Base-by-base conservation (phyloP, 2,113 vertebrate species). In the Chaetodon auriga region DNA sequence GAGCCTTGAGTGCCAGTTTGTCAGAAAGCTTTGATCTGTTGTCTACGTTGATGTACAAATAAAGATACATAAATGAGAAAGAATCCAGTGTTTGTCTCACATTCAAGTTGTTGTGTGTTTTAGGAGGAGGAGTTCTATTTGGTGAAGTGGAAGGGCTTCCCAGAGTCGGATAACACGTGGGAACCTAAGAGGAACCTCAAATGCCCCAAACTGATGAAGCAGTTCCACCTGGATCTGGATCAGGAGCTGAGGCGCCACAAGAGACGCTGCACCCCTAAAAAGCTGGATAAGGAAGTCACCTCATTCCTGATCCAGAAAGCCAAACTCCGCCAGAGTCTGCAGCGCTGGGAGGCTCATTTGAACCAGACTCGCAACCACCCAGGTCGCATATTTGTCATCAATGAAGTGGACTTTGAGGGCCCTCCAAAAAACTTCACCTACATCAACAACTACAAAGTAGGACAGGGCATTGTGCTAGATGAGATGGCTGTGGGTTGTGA, bases 401-500 rank as follows among this genome's bases (percentile, higher is more conserved):
- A 98, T 0, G 96, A 97, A 19, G 97, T 97, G 84, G 97, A 98
- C 90, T 83, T 97, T n/a, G 96, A 97, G 8, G 96, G 97, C 0
- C 97, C 97, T 0, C 97, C 97, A 0, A 93, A 90, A 54, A 93
- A 96, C 87, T 98, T 98, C 36, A 95, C 95, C 5, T 99, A 98
- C 91, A 96, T 97, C 80, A 97, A 97, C 46, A 95, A 97, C 80
- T 97, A 97, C 90, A 96, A 95, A 81, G 95, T 96, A n/a, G 97
- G 96, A 3, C 94, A 93, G 13, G 96, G 97, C 35, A 94, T 97
- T 14, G 89, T 91, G 63, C 83, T 97, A 19, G 94, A 91, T 10
- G 94, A 96, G 62, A 95, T 96, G 86, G 95, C 96, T 0, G 93
- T 95, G 30, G 97, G 97, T 6, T 98, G 97, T 0, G 96, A 97